phyloP scores from a whole-genome alignment of 2,888 invertebrate species.

The Tiliacea aurago region DNA sequence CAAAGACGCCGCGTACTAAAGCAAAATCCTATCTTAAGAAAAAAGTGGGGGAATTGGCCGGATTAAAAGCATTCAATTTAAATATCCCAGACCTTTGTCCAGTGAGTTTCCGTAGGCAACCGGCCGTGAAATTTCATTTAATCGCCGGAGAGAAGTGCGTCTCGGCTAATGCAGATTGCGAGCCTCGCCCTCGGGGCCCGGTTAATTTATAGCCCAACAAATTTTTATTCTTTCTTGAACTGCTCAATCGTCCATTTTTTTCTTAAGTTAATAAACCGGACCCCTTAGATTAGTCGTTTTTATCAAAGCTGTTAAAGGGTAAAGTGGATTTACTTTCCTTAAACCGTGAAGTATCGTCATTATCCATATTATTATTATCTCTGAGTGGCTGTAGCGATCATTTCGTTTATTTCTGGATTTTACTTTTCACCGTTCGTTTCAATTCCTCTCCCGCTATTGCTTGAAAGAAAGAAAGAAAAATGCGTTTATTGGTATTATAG shows the following conservation, averaged over 20 bases:
- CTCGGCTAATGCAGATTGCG: slow-evolving; percentile 89
- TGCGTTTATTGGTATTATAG: too few relatives aligned
- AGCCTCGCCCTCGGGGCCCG: slow-evolving; percentile 80
- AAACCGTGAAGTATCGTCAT: slow-evolving; percentile 56
- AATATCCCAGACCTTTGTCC: slow-evolving; percentile 88
- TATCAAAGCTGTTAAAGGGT: slow-evolving; percentile 73
- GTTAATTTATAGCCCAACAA: slow-evolving; percentile 89
- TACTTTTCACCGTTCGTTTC: background rate
- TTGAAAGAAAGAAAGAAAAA: too few relatives aligned
- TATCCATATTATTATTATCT: slow-evolving; percentile 56
- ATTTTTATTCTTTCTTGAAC: slow-evolving; percentile 88
- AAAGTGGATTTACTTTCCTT: slow-evolving; percentile 66
- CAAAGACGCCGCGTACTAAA: slow-evolving; percentile 64
- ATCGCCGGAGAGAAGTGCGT: slow-evolving; percentile 88
- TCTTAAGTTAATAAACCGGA: slow-evolving; percentile 66
- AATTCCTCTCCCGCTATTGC: background rate
- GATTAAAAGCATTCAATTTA: slow-evolving; percentile 88
- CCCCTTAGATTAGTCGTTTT: slow-evolving; percentile 69
- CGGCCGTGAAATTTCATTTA: slow-evolving; percentile 89
- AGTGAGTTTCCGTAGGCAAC: slow-evolving; percentile 85
- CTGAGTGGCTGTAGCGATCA: slow-evolving; percentile 26
- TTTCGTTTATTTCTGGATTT: slow-evolving; percentile 20
- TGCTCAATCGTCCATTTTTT: slow-evolving; percentile 84
- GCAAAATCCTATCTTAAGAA: slow-evolving; percentile 72
- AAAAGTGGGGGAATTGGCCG: slow-evolving; percentile 77